A percentile compares a stretch with the other conserved stretches of the same genome.
Evolutionary conservation across 2,888 invertebrate species (phyloP).

Genomic region (Iphiclides podalirius): DNA sequence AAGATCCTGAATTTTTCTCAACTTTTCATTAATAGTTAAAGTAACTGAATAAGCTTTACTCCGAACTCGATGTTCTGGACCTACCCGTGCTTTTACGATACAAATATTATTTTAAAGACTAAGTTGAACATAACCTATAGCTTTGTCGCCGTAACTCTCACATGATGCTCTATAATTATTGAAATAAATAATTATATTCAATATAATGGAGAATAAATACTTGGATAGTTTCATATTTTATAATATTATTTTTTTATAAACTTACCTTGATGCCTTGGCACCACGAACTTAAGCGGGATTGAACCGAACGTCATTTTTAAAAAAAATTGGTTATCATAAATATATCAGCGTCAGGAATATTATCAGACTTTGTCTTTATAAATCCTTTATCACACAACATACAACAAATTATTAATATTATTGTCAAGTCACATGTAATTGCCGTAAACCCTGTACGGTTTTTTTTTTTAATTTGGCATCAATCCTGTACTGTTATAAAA

Average conservation of each 20-base stretch:
- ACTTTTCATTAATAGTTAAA: slow-evolving; percentile 10
- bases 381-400: slow-evolving; percentile 29
- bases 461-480: too few species aligned
- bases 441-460: background rate
- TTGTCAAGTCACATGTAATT: background rate
- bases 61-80: slow-evolving; percentile 17
- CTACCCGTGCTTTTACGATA: background rate
- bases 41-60: slow-evolving; percentile 18
- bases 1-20: slow-evolving; percentile 2
- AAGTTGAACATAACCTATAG: slow-evolving; percentile 17
- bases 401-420: background rate
- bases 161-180: slow-evolving; percentile 4
- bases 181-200: slow-evolving; percentile 12
- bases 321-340: slow-evolving; percentile 21
- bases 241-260: slow-evolving; percentile 14
- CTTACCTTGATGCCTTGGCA: slow-evolving; percentile 15
- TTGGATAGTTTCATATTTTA: background rate
- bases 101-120: slow-evolving; percentile 10
- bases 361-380: slow-evolving; percentile 21
- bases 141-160: slow-evolving; percentile 16
- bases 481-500: background rate
- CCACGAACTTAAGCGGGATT: slow-evolving; percentile 18
- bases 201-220: slow-evolving; percentile 9
- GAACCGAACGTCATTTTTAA: slow-evolving; percentile 15
- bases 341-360: slow-evolving; percentile 19